Evolutionary conservation across 2,888 invertebrate genomes (phyloP), one percentile per base, ranked within the genome.

Genomic region (Pemphredon lugubris): DNA sequence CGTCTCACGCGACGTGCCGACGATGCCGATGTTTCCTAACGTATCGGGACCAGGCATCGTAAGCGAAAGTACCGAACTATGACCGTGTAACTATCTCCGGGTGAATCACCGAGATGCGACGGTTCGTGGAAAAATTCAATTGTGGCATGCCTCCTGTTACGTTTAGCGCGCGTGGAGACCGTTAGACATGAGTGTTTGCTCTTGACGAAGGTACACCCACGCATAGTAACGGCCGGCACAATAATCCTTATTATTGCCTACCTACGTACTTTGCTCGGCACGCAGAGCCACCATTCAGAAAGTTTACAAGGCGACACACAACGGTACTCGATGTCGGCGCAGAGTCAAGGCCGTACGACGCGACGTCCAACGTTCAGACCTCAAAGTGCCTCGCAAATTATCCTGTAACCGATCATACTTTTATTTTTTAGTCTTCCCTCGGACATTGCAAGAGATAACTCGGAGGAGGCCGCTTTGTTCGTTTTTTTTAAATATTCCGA

Each of bases 331-430:
- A 59, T 64, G 73, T 58, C 61, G 65, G 65, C 50, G 58, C 32
- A 40, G 59, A 63, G 78, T 77, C 78, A 74, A 77, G 78, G 78
- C 59, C 77, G 70, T 71, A 39, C 57, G 21, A 73, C 7, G 26
- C n/a, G n/a, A n/a, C 51, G 64, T 60, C 64, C 75, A 63, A 18
- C 53, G 37, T 47, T 48, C 53, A 39, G 60, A 54, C 61, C 26
- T 20, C 50, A 14, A 14, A 20, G n/a, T 60, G 16, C 45, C 50
- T 16, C 2, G 16, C 40, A 18, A 14, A 2, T 18, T 5, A 4
- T 9, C 21, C 44, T 21, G 11, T 9, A 13, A 44, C 7, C 26
- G 7, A 5, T 26, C 3, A 5, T 26, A 26, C 7, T 5, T 3
- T 26, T 26, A 11, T 21, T 11, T 13, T 21, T 4, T 2, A 55